Percentiles rank a stretch among this genome's conserved stretches.
These are phyloP conservation scores for Danaus melanippus DNA, from an alignment of 1,140 invertebrate genomes.

Conservation along the genomic window DNA sequence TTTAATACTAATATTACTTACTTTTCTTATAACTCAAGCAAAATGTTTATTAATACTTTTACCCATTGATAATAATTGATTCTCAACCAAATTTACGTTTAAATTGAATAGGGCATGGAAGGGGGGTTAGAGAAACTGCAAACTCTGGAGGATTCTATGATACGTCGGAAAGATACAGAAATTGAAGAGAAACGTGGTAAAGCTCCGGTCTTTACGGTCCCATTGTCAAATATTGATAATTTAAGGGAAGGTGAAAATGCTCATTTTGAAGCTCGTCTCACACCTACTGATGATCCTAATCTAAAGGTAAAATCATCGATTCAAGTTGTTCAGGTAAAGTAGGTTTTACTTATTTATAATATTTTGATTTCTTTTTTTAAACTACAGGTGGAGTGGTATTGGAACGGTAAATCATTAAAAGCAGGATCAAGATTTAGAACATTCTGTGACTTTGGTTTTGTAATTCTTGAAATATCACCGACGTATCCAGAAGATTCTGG, in stretches of 20 bases:
- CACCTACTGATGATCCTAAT: slow-evolving; percentile 94
- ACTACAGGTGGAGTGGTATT: slow-evolving; percentile 91
- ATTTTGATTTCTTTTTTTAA: slow-evolving; percentile 6
- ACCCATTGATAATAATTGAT: no score
- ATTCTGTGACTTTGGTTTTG: slow-evolving; percentile 96
- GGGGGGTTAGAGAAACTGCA: slow-evolving; percentile 93
- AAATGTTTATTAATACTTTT: no score
- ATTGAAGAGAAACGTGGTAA: slow-evolving; percentile 81
- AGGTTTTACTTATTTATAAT: not conserved
- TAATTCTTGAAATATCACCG: slow-evolving; percentile 93
- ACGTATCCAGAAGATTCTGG: slow-evolving; percentile 96
- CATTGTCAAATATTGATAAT: slow-evolving; percentile 88
- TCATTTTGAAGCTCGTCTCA: slow-evolving; percentile 95
- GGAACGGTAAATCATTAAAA: slow-evolving; percentile 91
- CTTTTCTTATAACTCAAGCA: no score
- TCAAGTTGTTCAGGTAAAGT: not conserved
- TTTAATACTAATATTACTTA: no score
- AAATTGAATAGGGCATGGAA: slow-evolving; percentile 85
- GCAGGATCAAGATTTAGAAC: slow-evolving; percentile 93
- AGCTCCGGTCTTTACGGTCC: slow-evolving; percentile 92
- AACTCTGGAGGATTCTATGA: slow-evolving; percentile 89
- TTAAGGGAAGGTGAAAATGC: slow-evolving; percentile 92
- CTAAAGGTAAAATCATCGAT: slow-evolving; percentile 77
- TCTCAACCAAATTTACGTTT: not conserved
- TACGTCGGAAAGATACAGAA: slow-evolving; percentile 80